A percentile compares a stretch with the other conserved stretches of the same genome.
These are phyloP conservation scores for Silurus lanzhouensis DNA, from an alignment of 2,797 vertebrate species.

Conservation along the genomic window DNA sequence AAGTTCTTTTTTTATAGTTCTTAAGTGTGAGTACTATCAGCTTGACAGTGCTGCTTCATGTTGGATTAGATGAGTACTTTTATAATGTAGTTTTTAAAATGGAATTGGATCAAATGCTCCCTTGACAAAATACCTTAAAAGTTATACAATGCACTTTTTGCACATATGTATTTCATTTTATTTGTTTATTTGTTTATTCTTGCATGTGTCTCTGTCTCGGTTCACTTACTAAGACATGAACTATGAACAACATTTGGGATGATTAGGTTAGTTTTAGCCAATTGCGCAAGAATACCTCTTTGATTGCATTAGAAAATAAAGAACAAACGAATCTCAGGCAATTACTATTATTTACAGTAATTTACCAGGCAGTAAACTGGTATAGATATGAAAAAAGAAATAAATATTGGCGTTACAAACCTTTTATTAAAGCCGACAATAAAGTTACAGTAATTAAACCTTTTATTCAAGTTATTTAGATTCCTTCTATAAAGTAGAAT, in stretches of 20 bases:
- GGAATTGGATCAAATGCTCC: constrained; percentile 52
- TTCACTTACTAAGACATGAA: constrained; percentile 58
- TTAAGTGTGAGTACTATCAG: neutral
- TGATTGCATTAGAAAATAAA: neutral
- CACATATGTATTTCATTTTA: constrained; percentile 29
- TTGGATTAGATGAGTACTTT: constrained; percentile 33
- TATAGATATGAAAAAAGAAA: neutral
- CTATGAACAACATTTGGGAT: constrained; percentile 61
- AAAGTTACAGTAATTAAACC: neutral
- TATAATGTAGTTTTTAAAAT: constrained; percentile 49
- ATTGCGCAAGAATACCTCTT: constrained; percentile 13
- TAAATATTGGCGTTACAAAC: neutral
- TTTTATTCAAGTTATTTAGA: neutral
- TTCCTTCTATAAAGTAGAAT: neutral
- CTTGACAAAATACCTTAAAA: constrained; percentile 49
- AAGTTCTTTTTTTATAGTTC: neutral
- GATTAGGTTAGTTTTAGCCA: constrained; percentile 58
- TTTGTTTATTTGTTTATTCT: constrained; percentile 39
- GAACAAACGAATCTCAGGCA: neutral
- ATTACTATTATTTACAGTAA: neutral
- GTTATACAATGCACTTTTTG: constrained; percentile 48
- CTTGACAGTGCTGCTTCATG: constrained; percentile 3
- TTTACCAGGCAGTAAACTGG: neutral
- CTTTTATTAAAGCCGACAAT: neutral
- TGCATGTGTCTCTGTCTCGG: constrained; percentile 37